Percentiles rank a stretch among this genome's conserved stretches.
Evolutionary conservation across 2,888 invertebrate genomes (phyloP).

Genomic region (Lithosia quadra): DNA sequence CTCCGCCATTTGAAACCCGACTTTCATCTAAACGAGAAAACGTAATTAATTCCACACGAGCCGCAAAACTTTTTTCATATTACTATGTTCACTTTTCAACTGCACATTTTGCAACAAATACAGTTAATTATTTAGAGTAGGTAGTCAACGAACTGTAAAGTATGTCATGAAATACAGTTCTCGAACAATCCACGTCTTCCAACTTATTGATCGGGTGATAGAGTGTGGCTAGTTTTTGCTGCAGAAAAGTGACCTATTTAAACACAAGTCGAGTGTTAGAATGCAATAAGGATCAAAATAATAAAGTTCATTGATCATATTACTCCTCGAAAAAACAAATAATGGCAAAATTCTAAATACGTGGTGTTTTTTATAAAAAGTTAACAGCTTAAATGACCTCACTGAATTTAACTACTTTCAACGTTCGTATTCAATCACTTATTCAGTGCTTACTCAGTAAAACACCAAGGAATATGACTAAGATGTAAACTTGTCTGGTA

Average conservation of each 20-base stretch:
- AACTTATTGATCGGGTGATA: constrained; percentile 39
- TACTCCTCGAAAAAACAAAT: not conserved
- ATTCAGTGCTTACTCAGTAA: too few relatives aligned
- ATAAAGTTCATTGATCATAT: not conserved
- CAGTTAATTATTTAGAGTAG: not conserved
- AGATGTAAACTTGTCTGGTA: not conserved
- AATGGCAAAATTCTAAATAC: not conserved
- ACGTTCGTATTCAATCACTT: too few relatives aligned
- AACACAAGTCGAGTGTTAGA: constrained; percentile 1
- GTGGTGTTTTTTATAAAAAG: not conserved
- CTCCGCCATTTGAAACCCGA: constrained; percentile 28
- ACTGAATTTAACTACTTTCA: not conserved
- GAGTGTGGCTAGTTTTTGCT: constrained; percentile 23
- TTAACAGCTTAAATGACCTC: not conserved
- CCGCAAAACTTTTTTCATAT: constrained; percentile 30
- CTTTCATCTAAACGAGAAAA: constrained; percentile 17
- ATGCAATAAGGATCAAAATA: not conserved
- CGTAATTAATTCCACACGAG: constrained; percentile 17
- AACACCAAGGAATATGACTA: too few relatives aligned
- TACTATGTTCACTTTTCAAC: constrained; percentile 27
- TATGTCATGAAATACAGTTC: constrained; percentile 21
- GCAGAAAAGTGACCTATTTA: constrained; percentile 32
- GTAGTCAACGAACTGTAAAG: constrained; percentile 26
- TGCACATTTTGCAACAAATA: constrained; percentile 6
- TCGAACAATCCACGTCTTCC: constrained; percentile 28